Percentiles rank a stretch among this genome's conserved stretches.
phyloP scores from a whole-genome alignment of 2,113 vertebrate species.

The Rhinolophus ferrumequinum region DNA sequence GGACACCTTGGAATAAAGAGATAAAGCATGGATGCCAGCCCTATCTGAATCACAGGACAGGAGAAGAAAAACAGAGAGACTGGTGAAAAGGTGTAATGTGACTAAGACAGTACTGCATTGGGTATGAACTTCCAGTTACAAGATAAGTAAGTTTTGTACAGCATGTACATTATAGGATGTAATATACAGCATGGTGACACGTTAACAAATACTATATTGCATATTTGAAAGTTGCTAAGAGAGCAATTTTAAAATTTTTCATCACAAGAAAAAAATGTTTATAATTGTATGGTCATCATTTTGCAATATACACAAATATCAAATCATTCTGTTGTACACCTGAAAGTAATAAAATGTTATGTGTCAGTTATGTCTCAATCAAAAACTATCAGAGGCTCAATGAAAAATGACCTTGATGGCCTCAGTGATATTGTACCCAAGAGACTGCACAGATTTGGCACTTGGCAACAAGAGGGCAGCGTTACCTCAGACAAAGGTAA shows the following conservation, averaged over 20 bases:
- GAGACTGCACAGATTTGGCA: background rate
- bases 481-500: background rate
- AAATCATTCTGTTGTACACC: background rate
- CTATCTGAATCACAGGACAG: background rate
- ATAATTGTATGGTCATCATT: background rate
- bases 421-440: slow-evolving; percentile 32
- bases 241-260: background rate
- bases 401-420: slow-evolving; percentile 56
- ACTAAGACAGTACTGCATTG: background rate
- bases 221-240: background rate
- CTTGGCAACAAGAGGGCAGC: background rate
- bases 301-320: background rate
- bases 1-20: background rate
- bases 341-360: background rate
- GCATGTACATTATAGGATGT: too few relatives aligned
- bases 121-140: background rate
- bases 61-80: background rate
- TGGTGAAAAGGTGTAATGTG: background rate
- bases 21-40: background rate
- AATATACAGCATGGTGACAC: background rate
- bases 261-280: background rate
- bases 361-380: background rate
- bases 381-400: background rate
- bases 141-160: background rate
- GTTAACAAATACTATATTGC: background rate